Percentiles rank a stretch among this genome's conserved stretches.
phyloP scores from a whole-genome alignment of 2,888 invertebrate genomes.

The Epirrhoe alternata region DNA sequence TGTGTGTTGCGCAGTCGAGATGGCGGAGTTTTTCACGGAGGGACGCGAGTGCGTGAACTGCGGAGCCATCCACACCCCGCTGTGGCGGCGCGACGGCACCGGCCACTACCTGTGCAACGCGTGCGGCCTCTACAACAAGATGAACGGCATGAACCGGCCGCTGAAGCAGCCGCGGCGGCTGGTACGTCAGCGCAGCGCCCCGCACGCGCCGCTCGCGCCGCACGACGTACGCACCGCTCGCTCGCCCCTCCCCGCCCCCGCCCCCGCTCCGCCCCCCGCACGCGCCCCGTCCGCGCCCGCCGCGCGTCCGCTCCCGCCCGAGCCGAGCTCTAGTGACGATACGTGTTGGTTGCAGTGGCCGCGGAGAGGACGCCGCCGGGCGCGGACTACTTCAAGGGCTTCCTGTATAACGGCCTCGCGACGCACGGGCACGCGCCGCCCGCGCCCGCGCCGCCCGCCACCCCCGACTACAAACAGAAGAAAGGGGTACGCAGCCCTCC shows the following conservation, averaged over 20 bases:
- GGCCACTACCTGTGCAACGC: conserved; percentile 99
- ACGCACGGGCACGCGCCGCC: conserved; percentile 61
- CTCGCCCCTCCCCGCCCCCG: conserved; percentile 46
- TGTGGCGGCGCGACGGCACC: conserved; percentile 99
- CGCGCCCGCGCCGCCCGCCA: conserved; percentile 65
- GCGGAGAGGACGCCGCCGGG: conserved; percentile 92
- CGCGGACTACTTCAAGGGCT: conserved; percentile 95
- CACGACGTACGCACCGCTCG: conserved; percentile 70
- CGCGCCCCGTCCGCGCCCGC: conserved; percentile 72
- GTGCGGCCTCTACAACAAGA: conserved; percentile 99
- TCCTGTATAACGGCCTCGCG: conserved; percentile 89
- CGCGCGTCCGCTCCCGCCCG: conserved; percentile 60
- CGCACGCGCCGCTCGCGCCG: conserved; percentile 70
- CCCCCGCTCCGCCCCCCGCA: conserved; percentile 44
- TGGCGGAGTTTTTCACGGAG: conserved; percentile 93
- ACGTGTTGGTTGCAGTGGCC: conserved; percentile 90
- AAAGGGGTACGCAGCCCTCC: conserved; percentile 76
- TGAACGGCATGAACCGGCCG: conserved; percentile 99
- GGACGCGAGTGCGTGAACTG: conserved; percentile 99
- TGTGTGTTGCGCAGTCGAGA: conserved; percentile 80
- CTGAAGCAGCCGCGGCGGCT: conserved; percentile 99
- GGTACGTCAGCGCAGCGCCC: conserved; percentile 89
- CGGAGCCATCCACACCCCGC: conserved; percentile 97
- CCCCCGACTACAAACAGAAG: conserved; percentile 82
- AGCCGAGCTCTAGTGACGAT: conserved; percentile 55